These are phyloP conservation scores for Bombyx mandarina DNA, from an alignment of 1,140 invertebrate genomes.

Conservation along the genomic window DNA sequence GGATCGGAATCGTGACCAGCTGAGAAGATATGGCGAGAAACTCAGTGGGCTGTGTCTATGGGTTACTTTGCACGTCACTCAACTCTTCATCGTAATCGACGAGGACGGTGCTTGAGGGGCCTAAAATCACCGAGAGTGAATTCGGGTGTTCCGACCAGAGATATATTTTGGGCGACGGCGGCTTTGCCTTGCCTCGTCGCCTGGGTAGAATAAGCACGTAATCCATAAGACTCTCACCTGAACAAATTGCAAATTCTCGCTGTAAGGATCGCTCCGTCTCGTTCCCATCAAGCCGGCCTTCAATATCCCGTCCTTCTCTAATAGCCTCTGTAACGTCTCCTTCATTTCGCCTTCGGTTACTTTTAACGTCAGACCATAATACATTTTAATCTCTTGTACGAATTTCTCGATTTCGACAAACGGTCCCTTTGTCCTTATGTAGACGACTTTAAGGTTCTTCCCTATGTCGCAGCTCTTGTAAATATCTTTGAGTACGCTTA, in stretches of 20 bases:
- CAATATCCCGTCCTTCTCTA: conserved; percentile 76
- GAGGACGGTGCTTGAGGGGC: too few species aligned
- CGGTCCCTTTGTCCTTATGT: conserved; percentile 81
- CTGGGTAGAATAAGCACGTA: too few species aligned
- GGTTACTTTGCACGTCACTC: too few species aligned
- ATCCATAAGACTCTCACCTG: conserved; percentile 67
- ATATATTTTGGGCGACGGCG: too few species aligned
- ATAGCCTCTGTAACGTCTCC: conserved; percentile 71
- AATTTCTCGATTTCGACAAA: conserved; percentile 92
- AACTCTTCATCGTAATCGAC: too few species aligned
- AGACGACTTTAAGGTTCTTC: conserved; percentile 76
- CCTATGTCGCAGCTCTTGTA: conserved; percentile 44
- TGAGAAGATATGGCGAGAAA: too few species aligned
- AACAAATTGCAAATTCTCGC: conserved; percentile 76
- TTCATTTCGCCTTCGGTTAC: conserved; percentile 82
- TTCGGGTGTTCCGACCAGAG: too few species aligned
- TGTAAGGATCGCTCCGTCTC: conserved; percentile 86
- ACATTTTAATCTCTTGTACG: conserved; percentile 77
- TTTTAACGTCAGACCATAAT: conserved; percentile 82
- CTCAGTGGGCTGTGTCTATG: too few species aligned
- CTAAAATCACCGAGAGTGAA: too few species aligned
- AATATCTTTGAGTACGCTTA: conserved; percentile 75
- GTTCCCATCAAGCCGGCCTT: conserved; percentile 92
- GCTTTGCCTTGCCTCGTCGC: too few species aligned
- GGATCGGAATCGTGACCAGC: too few species aligned